Percentiles rank a stretch among this genome's conserved stretches.
Conservation (phyloP, 1,140 invertebrate genomes). For the Melipona quadrifasciata region DNA sequence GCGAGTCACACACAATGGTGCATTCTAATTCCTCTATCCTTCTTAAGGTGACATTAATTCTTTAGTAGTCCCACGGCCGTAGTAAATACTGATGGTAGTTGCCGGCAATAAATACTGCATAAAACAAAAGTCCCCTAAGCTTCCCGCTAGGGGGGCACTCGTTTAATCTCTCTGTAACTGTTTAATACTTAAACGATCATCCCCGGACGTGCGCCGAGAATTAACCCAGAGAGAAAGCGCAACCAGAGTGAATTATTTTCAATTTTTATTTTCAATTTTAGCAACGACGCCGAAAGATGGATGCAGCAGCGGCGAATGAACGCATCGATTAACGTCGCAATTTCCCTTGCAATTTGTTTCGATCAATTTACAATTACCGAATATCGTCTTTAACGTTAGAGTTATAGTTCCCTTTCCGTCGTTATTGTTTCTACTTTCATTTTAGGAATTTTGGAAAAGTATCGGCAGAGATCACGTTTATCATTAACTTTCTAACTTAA, state of each 20-base stretch:
- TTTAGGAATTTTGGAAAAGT: too few species aligned
- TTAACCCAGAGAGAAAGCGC: neutral
- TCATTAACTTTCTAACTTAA: too few species aligned
- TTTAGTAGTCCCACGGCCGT: constrained; percentile 31
- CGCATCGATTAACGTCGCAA: neutral
- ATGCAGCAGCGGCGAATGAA: neutral
- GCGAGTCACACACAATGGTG: constrained; percentile 26
- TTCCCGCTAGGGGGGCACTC: constrained; percentile 14
- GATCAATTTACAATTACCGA: neutral
- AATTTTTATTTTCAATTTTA: neutral
- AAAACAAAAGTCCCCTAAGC: constrained; percentile 33
- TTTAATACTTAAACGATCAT: constrained; percentile 37
- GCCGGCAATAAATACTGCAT: constrained; percentile 43
- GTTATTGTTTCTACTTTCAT: too few species aligned
- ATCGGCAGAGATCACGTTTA: too few species aligned
- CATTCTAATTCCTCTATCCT: constrained; percentile 46
- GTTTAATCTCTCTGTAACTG: constrained; percentile 42
- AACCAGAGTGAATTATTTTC: neutral
- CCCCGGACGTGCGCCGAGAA: neutral
- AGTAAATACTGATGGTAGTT: constrained; percentile 39
- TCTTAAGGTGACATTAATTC: constrained; percentile 37
- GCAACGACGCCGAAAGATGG: neutral
- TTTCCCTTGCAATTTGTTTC: neutral
- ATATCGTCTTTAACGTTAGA: neutral
- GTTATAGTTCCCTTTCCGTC: neutral